Conservation (phyloP, 2,888 invertebrate genomes). For the Automeris io region DNA sequence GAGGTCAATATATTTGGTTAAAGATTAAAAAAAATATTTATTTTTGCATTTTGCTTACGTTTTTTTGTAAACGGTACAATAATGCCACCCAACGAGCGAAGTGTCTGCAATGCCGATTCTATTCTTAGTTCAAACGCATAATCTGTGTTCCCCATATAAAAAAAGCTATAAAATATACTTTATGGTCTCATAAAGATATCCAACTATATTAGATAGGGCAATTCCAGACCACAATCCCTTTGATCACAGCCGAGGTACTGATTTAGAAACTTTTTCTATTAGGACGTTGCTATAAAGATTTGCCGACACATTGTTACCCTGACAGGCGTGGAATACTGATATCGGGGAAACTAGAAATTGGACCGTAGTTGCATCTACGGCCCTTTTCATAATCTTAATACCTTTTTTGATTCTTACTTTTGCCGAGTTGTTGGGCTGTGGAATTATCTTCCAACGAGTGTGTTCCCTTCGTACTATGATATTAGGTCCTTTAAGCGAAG, state of each 20-base stretch:
- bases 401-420: neutral
- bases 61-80: no score
- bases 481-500: no score
- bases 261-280: constrained; percentile 1
- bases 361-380: neutral
- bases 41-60: no score
- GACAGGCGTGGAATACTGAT: neutral
- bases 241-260: neutral
- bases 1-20: no score
- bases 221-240: neutral
- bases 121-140: no score
- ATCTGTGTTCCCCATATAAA: no score
- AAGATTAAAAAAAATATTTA: no score
- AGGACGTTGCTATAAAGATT: neutral
- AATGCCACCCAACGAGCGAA: no score
- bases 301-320: neutral
- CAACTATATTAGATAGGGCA: neutral
- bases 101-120: no score
- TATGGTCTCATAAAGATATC: neutral
- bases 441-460: no score
- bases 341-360: neutral
- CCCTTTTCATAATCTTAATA: neutral
- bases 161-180: no score
- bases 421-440: neutral
- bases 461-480: no score